These are phyloP conservation scores for Euwallacea fornicatus DNA, from an alignment of 1,140 invertebrate species.

Conservation along the genomic window DNA sequence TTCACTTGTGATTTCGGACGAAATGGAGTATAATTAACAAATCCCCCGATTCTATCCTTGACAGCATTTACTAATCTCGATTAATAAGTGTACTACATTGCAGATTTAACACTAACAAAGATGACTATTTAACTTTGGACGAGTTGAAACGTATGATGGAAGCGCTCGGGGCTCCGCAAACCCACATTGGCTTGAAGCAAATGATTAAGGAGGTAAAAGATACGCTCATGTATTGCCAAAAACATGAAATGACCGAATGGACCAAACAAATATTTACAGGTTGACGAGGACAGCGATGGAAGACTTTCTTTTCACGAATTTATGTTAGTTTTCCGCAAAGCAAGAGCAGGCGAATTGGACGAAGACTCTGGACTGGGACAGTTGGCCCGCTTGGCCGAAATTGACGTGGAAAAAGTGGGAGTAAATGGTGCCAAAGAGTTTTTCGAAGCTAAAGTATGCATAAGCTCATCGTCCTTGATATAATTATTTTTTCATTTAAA, in stretches of 20 bases:
- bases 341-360: slow-evolving; percentile 79
- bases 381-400: slow-evolving; percentile 80
- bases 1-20: too few relatives aligned
- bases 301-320: slow-evolving; percentile 93
- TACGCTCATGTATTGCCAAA: too few relatives aligned
- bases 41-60: too few relatives aligned
- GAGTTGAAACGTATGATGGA: slow-evolving; percentile 97
- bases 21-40: too few relatives aligned
- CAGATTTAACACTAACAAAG: slow-evolving; percentile 87
- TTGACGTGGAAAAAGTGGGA: slow-evolving; percentile 86
- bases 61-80: too few relatives aligned
- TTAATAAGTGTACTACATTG: slow-evolving; percentile 47
- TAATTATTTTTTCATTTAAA: background rate
- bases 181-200: slow-evolving; percentile 87
- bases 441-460: slow-evolving; percentile 81
- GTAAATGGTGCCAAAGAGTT: slow-evolving; percentile 88
- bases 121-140: slow-evolving; percentile 83
- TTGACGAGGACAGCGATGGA: slow-evolving; percentile 88
- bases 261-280: background rate
- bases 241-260: too few relatives aligned
- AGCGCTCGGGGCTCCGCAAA: slow-evolving; percentile 90
- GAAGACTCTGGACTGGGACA: slow-evolving; percentile 80
- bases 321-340: slow-evolving; percentile 85
- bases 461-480: background rate
- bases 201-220: slow-evolving; percentile 82